Evolutionary conservation across 2,888 invertebrate species (phyloP).

Genomic region (Folsomia manolachei): DNA sequence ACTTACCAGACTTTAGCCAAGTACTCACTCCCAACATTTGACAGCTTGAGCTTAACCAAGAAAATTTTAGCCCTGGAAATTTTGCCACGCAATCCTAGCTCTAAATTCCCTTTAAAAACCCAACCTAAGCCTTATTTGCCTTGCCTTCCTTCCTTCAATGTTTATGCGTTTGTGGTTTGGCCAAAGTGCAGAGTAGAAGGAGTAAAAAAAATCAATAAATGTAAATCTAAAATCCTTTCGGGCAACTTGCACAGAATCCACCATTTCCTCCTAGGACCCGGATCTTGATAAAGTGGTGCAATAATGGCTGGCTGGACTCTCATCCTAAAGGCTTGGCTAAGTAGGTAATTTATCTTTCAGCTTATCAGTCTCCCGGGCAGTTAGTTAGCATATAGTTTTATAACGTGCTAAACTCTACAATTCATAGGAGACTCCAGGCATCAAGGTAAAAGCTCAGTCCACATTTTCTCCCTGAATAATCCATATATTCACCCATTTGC

Average conservation of each 20-base stretch:
- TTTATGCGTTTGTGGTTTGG: not conserved
- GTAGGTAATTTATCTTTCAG: slow-evolving; percentile 1
- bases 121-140: not conserved
- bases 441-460: too few species aligned
- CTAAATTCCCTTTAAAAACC: too few species aligned
- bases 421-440: not conserved
- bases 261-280: not conserved
- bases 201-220: slow-evolving; percentile 18
- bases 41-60: not conserved
- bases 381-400: not conserved
- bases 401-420: not conserved
- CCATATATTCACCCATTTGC: not conserved
- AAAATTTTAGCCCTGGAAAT: not conserved
- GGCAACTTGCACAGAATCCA: not conserved
- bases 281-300: slow-evolving; percentile 10
- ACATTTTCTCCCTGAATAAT: too few species aligned
- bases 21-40: too few species aligned
- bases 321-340: not conserved
- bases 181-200: not conserved
- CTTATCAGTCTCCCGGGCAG: not conserved
- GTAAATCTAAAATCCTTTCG: slow-evolving; percentile 15
- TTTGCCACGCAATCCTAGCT: too few species aligned
- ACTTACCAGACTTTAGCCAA: too few species aligned
- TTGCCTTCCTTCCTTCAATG: not conserved
- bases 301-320: slow-evolving; percentile 4